Base-by-base conservation (phyloP, 2,888 invertebrate species). In the Melinaea menophilus region DNA sequence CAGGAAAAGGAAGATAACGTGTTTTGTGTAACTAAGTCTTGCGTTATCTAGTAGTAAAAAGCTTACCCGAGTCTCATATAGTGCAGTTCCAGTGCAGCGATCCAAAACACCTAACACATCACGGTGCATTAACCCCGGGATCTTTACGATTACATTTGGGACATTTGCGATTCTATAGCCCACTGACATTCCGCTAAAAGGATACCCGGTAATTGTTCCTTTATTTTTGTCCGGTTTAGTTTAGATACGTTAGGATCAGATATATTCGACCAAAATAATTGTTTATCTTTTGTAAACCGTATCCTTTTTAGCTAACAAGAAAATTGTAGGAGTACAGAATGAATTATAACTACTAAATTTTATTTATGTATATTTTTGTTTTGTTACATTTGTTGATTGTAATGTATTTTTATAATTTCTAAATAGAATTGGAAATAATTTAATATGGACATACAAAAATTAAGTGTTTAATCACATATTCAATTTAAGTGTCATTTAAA, bases 111-210 rank as follows among this genome's bases (percentile, higher is more conserved):
- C 67, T 63, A 69, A 66, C 67, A 63, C 68, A 69, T 64, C 69
- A 72, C 73, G 75, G 71, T 72, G 73, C 74, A 75, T 75, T 75
- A 74, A 74, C 69, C 70, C 65, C 63, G 68, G 67, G 60, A 71
- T 74, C 74, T 75, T 77, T 74, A 74, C 73, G 70, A 67, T 68
- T 69, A 65, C 74, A 71, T 75, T 76, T 73, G 66, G 72, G 72
- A 73, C 74, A 73, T 74, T 73, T 74, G 73, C 71, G 73, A 77
- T 75, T 74, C 71, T 71, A 72, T 71, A 63, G 63, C 66, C 70
- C 72, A 71, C 65, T 75, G 76, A 72, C 75, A 77, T 75, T 75
- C 73, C 70, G 74, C 76, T 77, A 77, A 76, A 76, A 76, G 76
- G 76, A 75, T 76, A 71, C 66, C 61, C 59, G 66, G 72, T 73